Conservation (phyloP, 2,113 vertebrate genomes). For the Fulica atra region DNA sequence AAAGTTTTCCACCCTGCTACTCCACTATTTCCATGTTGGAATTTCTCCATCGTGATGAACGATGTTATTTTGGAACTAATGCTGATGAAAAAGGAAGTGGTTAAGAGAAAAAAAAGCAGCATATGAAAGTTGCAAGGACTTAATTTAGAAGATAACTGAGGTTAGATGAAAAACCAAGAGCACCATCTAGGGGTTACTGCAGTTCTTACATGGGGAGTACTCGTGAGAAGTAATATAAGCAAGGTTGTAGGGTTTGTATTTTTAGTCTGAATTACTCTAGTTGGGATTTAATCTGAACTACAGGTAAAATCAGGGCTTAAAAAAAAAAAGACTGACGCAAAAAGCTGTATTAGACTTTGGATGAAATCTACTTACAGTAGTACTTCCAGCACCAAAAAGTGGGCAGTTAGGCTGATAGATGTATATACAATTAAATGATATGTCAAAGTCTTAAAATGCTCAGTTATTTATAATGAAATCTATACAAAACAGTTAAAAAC, state of each 20-base stretch:
- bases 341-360: slow-evolving; percentile 72
- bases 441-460: slow-evolving; percentile 78
- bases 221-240: neutral
- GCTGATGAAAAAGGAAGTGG: neutral
- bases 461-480: slow-evolving; percentile 81
- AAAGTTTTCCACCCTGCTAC: neutral
- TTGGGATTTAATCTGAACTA: slow-evolving; percentile 54
- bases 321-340: slow-evolving; percentile 59
- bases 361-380: slow-evolving; percentile 80
- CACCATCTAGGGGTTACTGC: slow-evolving; percentile 71
- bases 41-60: neutral
- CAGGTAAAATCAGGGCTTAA: slow-evolving; percentile 60
- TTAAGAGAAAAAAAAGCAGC: neutral
- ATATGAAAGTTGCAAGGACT: neutral
- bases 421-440: slow-evolving; percentile 74
- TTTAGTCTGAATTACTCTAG: slow-evolving; percentile 40
- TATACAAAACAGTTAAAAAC: slow-evolving; percentile 84
- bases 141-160: neutral
- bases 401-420: slow-evolving; percentile 74
- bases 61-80: neutral
- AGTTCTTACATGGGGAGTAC: neutral
- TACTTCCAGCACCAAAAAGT: slow-evolving; percentile 77
- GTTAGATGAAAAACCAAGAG: slow-evolving; percentile 53
- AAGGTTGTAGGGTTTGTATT: neutral
- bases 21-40: neutral